These are phyloP conservation scores for Falco novaeseelandiae DNA, from an alignment of 2,797 vertebrate species.

Conservation along the genomic window DNA sequence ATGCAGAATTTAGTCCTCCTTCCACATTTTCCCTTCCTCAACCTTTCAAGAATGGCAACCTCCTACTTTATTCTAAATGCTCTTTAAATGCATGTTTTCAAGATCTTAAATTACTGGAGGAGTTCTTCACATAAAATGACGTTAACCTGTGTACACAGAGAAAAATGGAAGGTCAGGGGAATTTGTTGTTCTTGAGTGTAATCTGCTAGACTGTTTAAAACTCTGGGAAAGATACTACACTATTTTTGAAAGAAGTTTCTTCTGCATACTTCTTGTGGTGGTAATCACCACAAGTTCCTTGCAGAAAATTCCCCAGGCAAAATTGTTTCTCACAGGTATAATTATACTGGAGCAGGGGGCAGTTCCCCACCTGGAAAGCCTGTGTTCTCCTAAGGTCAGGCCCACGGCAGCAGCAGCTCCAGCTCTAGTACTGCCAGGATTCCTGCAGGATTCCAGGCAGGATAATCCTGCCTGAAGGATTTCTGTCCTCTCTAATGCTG, in stretches of 20 bases:
- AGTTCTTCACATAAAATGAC: fast-evolving
- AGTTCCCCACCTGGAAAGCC: background rate
- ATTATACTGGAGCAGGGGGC: background rate
- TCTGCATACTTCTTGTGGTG: background rate
- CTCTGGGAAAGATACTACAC: background rate
- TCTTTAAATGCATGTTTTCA: background rate
- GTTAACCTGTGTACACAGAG: background rate
- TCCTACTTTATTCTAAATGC: background rate
- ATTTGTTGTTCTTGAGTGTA: background rate
- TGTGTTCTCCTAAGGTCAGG: background rate
- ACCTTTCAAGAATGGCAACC: background rate
- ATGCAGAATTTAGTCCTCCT: background rate
- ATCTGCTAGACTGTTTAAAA: background rate
- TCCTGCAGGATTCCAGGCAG: too few species aligned
- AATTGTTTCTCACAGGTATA: background rate
- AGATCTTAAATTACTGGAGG: background rate
- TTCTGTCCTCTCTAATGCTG: background rate
- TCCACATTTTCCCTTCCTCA: background rate
- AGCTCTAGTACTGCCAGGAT: background rate
- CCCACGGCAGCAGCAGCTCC: background rate
- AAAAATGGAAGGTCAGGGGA: background rate
- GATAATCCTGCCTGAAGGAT: background rate
- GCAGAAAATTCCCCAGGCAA: background rate
- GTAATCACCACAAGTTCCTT: background rate
- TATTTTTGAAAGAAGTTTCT: background rate